Percentiles rank a stretch among this genome's conserved stretches.
phyloP scores from a whole-genome alignment of 2,888 invertebrate genomes.

The Caenorhabditis sinica region DNA sequence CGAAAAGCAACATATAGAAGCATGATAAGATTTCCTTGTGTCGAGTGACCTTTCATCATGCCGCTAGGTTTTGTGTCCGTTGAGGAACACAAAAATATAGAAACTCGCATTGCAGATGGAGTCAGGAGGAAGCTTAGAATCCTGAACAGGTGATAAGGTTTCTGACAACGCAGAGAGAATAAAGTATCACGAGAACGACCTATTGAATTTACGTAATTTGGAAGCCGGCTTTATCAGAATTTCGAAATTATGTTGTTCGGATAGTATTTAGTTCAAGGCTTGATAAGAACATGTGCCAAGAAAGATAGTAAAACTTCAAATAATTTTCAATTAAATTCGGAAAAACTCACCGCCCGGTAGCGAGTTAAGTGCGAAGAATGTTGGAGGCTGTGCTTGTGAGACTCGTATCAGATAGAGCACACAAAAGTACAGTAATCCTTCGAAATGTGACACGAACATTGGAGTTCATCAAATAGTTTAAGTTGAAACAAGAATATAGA shows the following conservation, averaged over 20 bases:
- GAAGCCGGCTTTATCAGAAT: too few relatives aligned
- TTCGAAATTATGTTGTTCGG: too few relatives aligned
- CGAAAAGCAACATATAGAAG: not conserved
- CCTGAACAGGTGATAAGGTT: too few relatives aligned
- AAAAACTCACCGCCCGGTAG: conserved; percentile 63
- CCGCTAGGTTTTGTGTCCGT: not conserved
- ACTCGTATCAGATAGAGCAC: conserved; percentile 24
- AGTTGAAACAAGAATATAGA: not conserved
- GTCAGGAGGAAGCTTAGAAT: not conserved
- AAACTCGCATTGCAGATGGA: not conserved
- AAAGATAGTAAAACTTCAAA: too few relatives aligned
- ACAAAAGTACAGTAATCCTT: conserved; percentile 44
- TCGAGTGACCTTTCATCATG: not conserved
- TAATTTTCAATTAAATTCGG: too few relatives aligned
- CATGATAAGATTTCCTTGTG: not conserved
- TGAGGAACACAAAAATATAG: not conserved
- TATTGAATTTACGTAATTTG: too few relatives aligned
- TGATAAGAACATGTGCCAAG: too few relatives aligned
- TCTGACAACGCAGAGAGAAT: too few relatives aligned
- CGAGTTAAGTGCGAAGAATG: conserved; percentile 58
- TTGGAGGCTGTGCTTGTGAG: conserved; percentile 56
- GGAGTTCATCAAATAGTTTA: conserved; percentile 24
- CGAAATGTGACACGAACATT: conserved; percentile 1
- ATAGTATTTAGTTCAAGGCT: too few relatives aligned
- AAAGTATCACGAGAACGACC: too few relatives aligned